Percentiles rank a stretch among this genome's conserved stretches.
These are phyloP conservation scores for Agrochola lota DNA, from an alignment of 2,888 invertebrate species.

Conservation along the genomic window DNA sequence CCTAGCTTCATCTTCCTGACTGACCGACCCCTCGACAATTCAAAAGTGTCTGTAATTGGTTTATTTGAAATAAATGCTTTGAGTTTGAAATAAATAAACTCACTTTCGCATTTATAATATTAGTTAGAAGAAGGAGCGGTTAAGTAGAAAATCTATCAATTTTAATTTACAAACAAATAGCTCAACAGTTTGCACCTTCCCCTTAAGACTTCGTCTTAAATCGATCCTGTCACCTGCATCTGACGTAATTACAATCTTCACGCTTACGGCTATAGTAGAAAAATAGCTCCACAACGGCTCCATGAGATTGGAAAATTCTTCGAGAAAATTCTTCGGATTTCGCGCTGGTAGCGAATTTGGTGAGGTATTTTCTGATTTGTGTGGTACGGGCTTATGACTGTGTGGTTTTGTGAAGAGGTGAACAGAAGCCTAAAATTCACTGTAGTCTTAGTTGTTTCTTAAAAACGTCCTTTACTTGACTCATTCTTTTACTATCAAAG, in stretches of 20 bases:
- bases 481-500: not conserved
- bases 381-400: constrained; percentile 2
- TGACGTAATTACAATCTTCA: constrained; percentile 71
- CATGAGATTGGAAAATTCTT: constrained; percentile 62
- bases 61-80: no score
- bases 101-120: no score
- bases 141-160: not conserved
- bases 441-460: not conserved
- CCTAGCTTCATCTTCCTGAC: no score
- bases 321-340: constrained; percentile 46
- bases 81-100: no score
- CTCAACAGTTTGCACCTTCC: constrained; percentile 9
- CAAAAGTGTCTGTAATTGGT: no score
- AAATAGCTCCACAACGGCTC: constrained; percentile 49
- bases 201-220: constrained; percentile 55
- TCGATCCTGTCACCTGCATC: constrained; percentile 71
- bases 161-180: constrained; percentile 11
- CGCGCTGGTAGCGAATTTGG: not conserved
- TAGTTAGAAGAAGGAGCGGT: no score
- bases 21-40: no score
- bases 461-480: not conserved
- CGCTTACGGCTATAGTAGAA: constrained; percentile 52
- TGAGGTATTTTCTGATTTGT: constrained; percentile 33
- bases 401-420: not conserved
- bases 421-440: not conserved